Evolutionary conservation across 2,888 invertebrate species (phyloP).

Genomic region (Ariolimax columbianus): DNA sequence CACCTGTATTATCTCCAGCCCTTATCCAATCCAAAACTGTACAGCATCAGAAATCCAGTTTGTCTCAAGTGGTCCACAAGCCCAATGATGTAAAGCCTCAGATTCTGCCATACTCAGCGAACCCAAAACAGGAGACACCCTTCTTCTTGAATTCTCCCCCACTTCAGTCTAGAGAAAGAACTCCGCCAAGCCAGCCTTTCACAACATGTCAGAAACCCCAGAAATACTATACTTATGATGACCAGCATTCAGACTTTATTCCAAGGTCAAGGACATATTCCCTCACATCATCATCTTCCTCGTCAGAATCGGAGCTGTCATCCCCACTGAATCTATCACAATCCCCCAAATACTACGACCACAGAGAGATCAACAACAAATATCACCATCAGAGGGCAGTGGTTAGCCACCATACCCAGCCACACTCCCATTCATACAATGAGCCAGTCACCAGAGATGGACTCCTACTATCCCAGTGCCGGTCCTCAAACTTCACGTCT

Average conservation of each 20-base stretch:
- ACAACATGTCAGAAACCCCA: conserved; percentile 28
- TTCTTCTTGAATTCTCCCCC: conserved; percentile 8
- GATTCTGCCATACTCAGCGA: neutral
- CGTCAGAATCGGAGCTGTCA: conserved; percentile 42
- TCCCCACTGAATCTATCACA: conserved; percentile 49
- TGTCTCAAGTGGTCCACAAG: neutral
- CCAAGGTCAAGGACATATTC: conserved; percentile 44
- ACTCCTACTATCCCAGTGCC: neutral
- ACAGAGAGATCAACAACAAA: neutral
- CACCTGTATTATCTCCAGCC: conserved; percentile 31
- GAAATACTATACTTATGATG: neutral
- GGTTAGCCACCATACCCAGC: neutral
- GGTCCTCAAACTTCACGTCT: conserved; percentile 31
- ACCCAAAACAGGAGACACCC: neutral
- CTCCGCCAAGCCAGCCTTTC: neutral
- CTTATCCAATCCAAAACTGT: conserved; percentile 1
- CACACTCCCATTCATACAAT: neutral
- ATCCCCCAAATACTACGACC: conserved; percentile 38
- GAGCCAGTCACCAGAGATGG: conserved; percentile 4
- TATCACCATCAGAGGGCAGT: neutral
- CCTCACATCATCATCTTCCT: conserved; percentile 41
- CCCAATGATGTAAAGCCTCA: neutral
- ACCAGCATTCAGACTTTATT: neutral
- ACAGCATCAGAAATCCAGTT: neutral
- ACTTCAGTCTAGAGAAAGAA: neutral